Evolutionary conservation across 2,113 vertebrate species (phyloP).

Genomic region (Megaleporinus macrocephalus): DNA sequence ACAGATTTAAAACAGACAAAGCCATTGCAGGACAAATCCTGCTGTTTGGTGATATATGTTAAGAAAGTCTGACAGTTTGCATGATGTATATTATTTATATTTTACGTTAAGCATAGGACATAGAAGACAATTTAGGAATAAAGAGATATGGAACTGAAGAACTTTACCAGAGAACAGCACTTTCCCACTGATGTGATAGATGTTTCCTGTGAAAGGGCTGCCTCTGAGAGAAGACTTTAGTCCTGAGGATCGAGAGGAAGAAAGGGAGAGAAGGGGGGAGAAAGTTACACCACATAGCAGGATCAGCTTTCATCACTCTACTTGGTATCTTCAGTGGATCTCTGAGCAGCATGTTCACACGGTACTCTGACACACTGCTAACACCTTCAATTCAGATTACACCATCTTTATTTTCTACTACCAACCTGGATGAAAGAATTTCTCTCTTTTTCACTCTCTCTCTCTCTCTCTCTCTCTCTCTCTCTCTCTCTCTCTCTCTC

Average conservation of each 20-base stretch:
- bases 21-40: conserved; percentile 38
- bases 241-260: conserved; percentile 70
- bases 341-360: conserved; percentile 12
- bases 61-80: conserved; percentile 1
- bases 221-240: conserved; percentile 85
- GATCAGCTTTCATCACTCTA: conserved; percentile 25
- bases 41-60: conserved; percentile 23
- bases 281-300: conserved; percentile 20
- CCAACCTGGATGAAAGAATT: conserved; percentile 19
- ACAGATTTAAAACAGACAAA: conserved; percentile 49
- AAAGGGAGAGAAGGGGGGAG: background rate
- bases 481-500: background rate
- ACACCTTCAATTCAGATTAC: conserved; percentile 27
- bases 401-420: conserved; percentile 28
- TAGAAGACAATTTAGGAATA: background rate
- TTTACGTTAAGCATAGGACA: background rate
- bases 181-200: conserved; percentile 92
- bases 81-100: background rate
- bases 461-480: background rate
- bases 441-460: background rate
- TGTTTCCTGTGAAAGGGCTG: conserved; percentile 89
- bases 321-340: conserved; percentile 30
- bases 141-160: conserved; percentile 4
- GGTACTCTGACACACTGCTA: background rate
- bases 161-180: conserved; percentile 90